Percentiles rank a stretch among this genome's conserved stretches.
phyloP scores from a whole-genome alignment of 2,113 vertebrate species.

The Lota lota region DNA sequence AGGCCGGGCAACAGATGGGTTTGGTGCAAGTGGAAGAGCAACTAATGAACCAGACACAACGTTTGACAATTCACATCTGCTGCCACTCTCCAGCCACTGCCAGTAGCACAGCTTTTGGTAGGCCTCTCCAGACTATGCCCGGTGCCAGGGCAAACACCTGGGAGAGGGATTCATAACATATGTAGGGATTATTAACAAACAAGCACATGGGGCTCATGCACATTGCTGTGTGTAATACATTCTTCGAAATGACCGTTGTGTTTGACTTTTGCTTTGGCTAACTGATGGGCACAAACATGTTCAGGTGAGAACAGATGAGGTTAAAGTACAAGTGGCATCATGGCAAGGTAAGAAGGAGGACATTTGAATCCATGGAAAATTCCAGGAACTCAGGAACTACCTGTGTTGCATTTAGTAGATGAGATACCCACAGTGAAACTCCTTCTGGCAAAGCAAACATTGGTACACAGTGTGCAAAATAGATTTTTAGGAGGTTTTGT shows the following conservation, averaged over 20 bases:
- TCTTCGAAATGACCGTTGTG: neutral
- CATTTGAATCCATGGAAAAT: too few species aligned
- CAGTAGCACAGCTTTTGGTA: constrained; percentile 50
- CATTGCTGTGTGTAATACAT: neutral
- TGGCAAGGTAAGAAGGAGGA: too few species aligned
- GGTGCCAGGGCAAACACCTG: constrained; percentile 58
- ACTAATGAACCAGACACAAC: constrained; percentile 61
- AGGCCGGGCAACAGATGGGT: constrained; percentile 65
- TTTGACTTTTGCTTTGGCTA: too few species aligned
- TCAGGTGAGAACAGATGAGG: too few species aligned
- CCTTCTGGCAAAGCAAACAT: too few species aligned
- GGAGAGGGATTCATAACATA: constrained; percentile 20
- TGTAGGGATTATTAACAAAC: constrained; percentile 7
- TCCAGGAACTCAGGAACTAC: too few species aligned
- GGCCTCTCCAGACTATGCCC: constrained; percentile 46
- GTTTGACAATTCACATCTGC: constrained; percentile 76
- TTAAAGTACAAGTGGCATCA: too few species aligned
- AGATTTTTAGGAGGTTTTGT: too few species aligned
- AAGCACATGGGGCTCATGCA: neutral
- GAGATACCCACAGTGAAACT: too few species aligned
- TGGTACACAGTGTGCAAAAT: too few species aligned
- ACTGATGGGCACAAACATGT: too few species aligned
- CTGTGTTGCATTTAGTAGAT: too few species aligned
- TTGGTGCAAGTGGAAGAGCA: constrained; percentile 67
- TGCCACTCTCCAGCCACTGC: constrained; percentile 66